Conservation (phyloP, 1,140 invertebrate species). For the Drosophila auraria region DNA sequence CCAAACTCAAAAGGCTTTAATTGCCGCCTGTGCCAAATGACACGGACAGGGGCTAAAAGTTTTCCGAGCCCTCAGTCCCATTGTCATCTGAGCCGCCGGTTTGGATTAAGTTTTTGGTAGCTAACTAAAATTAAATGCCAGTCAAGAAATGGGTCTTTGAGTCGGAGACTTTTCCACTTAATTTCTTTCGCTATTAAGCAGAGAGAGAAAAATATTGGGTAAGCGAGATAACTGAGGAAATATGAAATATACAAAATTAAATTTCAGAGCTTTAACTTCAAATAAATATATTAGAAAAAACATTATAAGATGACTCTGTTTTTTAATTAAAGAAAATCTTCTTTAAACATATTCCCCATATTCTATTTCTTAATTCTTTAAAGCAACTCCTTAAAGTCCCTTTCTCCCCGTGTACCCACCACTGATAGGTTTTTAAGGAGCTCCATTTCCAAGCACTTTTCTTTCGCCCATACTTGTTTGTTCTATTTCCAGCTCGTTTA, state of each 20-base stretch:
- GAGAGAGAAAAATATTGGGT: not conserved
- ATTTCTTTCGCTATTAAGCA: constrained; percentile 4
- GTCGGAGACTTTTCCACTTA: constrained; percentile 19
- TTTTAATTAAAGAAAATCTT: not conserved
- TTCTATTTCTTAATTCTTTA: no score
- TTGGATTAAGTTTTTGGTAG: constrained; percentile 35
- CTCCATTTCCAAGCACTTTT: constrained; percentile 6
- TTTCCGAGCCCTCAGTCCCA: not conserved
- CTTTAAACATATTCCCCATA: no score
- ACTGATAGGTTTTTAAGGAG: not conserved
- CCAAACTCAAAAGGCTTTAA: constrained; percentile 42
- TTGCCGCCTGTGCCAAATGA: constrained; percentile 44
- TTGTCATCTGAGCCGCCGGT: constrained; percentile 19
- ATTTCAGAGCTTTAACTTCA: no score
- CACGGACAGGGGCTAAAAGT: constrained; percentile 31
- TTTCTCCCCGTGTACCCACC: not conserved
- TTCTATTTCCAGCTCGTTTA: constrained; percentile 30
- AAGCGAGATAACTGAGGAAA: no score
- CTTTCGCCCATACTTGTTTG: constrained; percentile 4
- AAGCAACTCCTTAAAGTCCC: no score
- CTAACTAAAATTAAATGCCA: constrained; percentile 23
- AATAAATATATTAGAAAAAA: no score
- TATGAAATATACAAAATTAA: no score
- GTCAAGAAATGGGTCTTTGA: constrained; percentile 14
- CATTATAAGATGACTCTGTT: not conserved